phyloP scores from a whole-genome alignment of 2,797 vertebrate species.

The Propithecus perrieri region DNA sequence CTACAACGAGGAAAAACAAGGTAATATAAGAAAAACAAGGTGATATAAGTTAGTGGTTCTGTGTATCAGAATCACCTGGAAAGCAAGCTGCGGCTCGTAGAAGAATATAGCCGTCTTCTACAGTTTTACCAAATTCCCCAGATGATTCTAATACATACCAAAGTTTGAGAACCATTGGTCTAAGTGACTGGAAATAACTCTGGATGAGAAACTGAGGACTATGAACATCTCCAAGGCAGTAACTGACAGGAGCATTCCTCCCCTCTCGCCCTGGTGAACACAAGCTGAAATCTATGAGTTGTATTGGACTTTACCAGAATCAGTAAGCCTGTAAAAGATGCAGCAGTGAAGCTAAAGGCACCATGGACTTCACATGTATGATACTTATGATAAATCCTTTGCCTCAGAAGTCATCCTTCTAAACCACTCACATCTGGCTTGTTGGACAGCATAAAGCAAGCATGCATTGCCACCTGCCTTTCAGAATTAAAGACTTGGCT shows the following conservation, averaged over 20 bases:
- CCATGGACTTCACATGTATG: background rate
- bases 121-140: background rate
- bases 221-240: background rate
- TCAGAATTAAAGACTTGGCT: background rate
- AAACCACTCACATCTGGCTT: background rate
- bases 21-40: background rate
- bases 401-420: slow-evolving; percentile 2
- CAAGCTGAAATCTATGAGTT: background rate
- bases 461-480: slow-evolving; percentile 32
- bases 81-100: background rate
- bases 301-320: background rate
- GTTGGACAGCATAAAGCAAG: background rate
- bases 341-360: background rate
- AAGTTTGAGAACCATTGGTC: background rate
- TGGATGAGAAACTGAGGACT: background rate
- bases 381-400: background rate
- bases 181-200: background rate
- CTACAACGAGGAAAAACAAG: background rate
- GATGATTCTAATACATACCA: background rate
- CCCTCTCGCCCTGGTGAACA: background rate
- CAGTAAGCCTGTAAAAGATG: background rate
- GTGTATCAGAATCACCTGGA: background rate
- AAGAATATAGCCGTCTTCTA: background rate
- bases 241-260: background rate
- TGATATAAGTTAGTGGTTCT: background rate